Percentiles rank a stretch among this genome's conserved stretches.
These are phyloP conservation scores for Aphelocoma californica DNA, from an alignment of 2,797 vertebrate genomes.

Conservation along the genomic window DNA sequence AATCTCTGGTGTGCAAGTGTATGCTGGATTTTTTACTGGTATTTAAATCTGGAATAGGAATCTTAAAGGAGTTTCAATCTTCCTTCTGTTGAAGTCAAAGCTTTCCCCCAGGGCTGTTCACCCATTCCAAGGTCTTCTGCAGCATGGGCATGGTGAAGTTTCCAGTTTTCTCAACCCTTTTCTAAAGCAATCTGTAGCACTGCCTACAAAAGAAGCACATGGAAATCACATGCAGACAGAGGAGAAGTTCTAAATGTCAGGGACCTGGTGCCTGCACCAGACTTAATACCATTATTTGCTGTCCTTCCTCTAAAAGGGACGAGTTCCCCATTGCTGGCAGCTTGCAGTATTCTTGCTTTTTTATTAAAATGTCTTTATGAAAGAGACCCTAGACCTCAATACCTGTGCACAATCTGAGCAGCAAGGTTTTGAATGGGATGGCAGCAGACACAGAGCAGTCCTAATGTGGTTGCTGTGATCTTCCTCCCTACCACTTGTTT, in stretches of 20 bases:
- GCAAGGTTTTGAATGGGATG: neutral
- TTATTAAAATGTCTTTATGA: neutral
- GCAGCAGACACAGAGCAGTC: neutral
- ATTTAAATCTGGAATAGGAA: constrained; percentile 35
- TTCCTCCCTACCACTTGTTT: neutral
- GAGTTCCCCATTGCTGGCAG: neutral
- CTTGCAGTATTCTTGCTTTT: neutral
- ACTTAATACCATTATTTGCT: neutral
- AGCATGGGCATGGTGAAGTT: neutral
- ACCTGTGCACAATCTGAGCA: neutral
- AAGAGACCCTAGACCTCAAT: neutral
- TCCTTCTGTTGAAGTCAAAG: constrained; percentile 24
- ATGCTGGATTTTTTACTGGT: neutral
- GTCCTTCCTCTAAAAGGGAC: neutral
- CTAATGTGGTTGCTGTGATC: neutral
- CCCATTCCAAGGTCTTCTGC: constrained; percentile 23
- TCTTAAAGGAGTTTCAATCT: neutral
- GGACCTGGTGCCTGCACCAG: neutral
- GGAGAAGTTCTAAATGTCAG: neutral
- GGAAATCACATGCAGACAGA: constrained; percentile 16
- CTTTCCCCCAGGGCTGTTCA: neutral
- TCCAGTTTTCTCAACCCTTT: neutral
- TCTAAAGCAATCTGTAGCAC: neutral
- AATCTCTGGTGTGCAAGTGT: constrained; percentile 23
- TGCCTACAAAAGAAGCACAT: neutral